phyloP scores from a whole-genome alignment of 2,888 invertebrate genomes.

The Vesta saturnalis region DNA sequence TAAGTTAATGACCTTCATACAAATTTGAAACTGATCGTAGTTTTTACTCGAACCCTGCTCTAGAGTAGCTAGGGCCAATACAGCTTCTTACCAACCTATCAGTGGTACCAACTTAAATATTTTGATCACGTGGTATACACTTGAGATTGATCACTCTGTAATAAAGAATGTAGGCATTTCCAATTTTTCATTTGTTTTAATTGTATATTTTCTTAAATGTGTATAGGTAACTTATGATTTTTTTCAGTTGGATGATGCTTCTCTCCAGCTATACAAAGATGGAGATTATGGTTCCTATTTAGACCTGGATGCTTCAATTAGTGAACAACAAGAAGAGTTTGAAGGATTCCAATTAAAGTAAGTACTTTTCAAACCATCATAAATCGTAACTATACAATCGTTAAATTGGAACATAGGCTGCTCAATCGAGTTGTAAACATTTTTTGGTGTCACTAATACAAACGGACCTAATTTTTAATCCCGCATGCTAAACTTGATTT shows the following conservation, averaged over 20 bases:
- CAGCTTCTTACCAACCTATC: too few species aligned
- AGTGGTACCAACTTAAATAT: too few species aligned
- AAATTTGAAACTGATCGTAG: too few species aligned
- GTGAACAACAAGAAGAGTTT: constrained; percentile 97
- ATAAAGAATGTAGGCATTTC: too few species aligned
- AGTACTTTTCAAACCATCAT: constrained; percentile 59
- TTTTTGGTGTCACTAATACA: neutral
- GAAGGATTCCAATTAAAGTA: constrained; percentile 95
- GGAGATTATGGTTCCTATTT: constrained; percentile 97
- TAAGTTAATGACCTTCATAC: too few species aligned
- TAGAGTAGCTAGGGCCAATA: too few species aligned
- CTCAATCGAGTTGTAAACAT: neutral
- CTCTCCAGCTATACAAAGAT: constrained; percentile 96
- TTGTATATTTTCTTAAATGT: neutral
- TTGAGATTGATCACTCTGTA: too few species aligned
- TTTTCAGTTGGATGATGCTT: constrained; percentile 95
- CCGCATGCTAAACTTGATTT: neutral
- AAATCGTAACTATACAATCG: neutral
- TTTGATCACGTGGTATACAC: too few species aligned
- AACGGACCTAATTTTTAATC: too few species aligned
- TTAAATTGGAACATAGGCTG: neutral
- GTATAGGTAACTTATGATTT: too few species aligned
- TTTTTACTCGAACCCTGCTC: too few species aligned
- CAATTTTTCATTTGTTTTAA: too few species aligned
- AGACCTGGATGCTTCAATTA: constrained; percentile 95